Evolutionary conservation across 2,113 vertebrate species (phyloP).

Genomic region (Microtus montanus): DNA sequence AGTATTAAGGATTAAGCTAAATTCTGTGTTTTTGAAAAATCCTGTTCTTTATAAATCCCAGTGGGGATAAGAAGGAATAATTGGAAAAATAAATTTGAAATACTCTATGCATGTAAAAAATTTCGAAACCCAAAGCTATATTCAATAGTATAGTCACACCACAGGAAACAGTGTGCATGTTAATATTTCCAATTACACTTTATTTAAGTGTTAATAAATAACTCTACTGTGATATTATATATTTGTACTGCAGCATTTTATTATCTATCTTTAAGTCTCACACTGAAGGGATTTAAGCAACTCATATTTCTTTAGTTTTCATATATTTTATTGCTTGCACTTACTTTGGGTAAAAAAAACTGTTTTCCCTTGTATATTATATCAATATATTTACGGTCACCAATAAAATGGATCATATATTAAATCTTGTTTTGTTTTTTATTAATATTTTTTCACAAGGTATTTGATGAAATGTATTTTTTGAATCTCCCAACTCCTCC

Average conservation of each 20-base stretch:
- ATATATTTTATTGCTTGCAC: background rate
- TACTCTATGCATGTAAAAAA: background rate
- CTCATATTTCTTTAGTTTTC: background rate
- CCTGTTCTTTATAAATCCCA: background rate
- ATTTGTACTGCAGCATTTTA: background rate
- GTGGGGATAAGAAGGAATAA: background rate
- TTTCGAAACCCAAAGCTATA: no score
- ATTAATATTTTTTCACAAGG: background rate
- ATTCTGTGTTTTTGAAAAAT: conserved; percentile 15
- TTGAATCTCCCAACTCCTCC: background rate
- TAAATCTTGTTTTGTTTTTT: background rate
- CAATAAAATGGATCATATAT: background rate
- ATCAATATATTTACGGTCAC: background rate
- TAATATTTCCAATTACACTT: background rate
- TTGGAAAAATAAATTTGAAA: background rate
- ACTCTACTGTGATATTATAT: background rate
- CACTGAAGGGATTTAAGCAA: background rate
- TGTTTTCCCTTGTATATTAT: background rate
- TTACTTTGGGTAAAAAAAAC: background rate
- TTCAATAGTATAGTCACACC: no score
- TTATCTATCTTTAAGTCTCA: background rate
- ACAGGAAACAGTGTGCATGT: background rate
- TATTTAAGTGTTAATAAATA: background rate
- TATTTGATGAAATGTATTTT: background rate
- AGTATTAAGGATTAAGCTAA: background rate